A percentile compares a stretch with the other conserved stretches of the same genome.
Evolutionary conservation across 1,140 invertebrate species (phyloP).

Genomic region (Sarcophaga peregrina): DNA sequence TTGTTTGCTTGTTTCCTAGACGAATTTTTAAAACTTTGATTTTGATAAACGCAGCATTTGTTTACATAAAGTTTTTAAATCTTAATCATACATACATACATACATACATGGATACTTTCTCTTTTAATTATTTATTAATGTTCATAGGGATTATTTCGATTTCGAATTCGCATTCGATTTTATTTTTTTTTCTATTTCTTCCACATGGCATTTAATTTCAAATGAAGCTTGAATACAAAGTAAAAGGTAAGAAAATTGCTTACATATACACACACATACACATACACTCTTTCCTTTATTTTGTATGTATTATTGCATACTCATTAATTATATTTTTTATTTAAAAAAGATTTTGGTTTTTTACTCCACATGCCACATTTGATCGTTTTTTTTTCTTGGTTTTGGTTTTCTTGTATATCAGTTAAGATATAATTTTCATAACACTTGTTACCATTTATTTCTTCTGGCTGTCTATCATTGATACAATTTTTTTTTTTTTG

Average conservation of each 20-base stretch:
- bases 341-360: neutral
- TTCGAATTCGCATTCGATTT: neutral
- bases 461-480: slow-evolving; percentile 22
- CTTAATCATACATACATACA: no score
- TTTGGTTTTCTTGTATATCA: neutral
- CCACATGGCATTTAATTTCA: no score
- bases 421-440: neutral
- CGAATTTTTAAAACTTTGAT: no score
- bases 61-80: no score
- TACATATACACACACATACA: neutral
- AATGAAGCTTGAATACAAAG: neutral
- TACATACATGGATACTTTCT: neutral
- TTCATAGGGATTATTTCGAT: neutral
- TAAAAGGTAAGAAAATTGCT: neutral
- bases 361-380: neutral
- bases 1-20: no score
- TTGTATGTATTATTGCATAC: neutral
- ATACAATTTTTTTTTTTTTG: neutral
- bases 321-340: slow-evolving; percentile 13
- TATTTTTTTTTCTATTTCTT: neutral
- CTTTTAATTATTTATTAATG: neutral
- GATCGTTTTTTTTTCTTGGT: neutral
- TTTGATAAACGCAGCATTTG: no score
- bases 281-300: neutral
- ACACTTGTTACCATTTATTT: slow-evolving; percentile 10